Base-by-base conservation (phyloP, 2,797 vertebrate genomes). In the Protosalanx chinensis region DNA sequence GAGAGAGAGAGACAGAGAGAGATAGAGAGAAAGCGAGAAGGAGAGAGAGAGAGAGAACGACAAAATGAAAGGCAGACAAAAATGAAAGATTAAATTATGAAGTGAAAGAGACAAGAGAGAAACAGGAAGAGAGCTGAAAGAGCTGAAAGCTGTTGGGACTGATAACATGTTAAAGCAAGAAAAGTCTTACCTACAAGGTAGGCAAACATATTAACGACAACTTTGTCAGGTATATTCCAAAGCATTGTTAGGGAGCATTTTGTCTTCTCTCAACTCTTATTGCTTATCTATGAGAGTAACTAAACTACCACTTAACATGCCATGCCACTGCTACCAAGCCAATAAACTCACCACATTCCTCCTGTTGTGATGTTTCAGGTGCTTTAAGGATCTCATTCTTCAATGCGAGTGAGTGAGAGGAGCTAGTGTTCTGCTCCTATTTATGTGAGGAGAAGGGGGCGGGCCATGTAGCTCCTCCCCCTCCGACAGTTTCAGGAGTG, bases 381-480 rank as follows among this genome's bases (percentile, higher is more conserved):
- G 92, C 89, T 93, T 93, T 82, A 93, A 90, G 82, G 91, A 93
- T 80, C 91, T 91, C 91, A 93, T 93, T 84, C 89, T 92, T 81
- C 83, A 76, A 77, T 62, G 75, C 68, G 70, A 83, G 83, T 73
- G 83, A 85, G 82, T 85, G 85, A 81, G 85, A 82, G 72, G 16
- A 72, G 74, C 56, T 78, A 72, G 70, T 7, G 77, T 67, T 83
- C 75, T 37, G 70, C 85, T 85, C 81, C 77, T 81, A 80, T 84
- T 90, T 91, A 91, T 91, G 89, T 12, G 78, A 79, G 82, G 74
- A 77, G 57, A 70, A 70, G 79, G 84, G 73, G 91, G 90, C 79
- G 87, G 88, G 49, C 72, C 70, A 65, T 81, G 33, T 6, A n/a
- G 60, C 72, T 81, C 83, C 76, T 67, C 84, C 75, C 63, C 75